phyloP scores from a whole-genome alignment of 2,797 vertebrate genomes.

The Bothrops alternatus region DNA sequence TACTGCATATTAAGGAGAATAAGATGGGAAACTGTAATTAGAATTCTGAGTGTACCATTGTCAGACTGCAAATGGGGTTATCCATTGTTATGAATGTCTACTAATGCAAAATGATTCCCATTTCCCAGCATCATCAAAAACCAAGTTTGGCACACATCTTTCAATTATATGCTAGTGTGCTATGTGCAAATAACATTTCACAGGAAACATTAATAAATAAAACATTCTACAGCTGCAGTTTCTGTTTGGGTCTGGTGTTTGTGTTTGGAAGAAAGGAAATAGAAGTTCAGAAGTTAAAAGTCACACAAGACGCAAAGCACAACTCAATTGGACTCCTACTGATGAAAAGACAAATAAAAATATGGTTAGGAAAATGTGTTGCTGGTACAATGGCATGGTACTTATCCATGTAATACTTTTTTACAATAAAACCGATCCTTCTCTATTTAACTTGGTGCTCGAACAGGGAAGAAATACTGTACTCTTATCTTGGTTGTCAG shows the following conservation, averaged over 20 bases:
- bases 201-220: not conserved
- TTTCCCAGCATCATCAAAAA: not conserved
- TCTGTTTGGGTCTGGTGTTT: not conserved
- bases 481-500: not conserved
- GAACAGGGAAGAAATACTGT: not conserved
- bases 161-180: not conserved
- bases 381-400: not conserved
- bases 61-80: not conserved
- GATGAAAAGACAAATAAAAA: not conserved
- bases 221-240: not conserved
- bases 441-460: not conserved
- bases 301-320: not conserved
- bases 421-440: not conserved
- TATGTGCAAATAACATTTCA: not conserved
- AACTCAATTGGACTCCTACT: not conserved
- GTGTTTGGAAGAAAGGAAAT: not conserved
- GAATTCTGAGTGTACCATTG: not conserved
- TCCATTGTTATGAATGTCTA: not conserved
- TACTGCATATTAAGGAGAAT: not conserved
- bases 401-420: not conserved
- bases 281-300: not conserved
- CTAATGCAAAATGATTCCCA: not conserved
- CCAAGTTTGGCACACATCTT: not conserved
- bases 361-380: not conserved
- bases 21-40: not conserved